Conservation (phyloP, 1,140 invertebrate genomes). For the Telenomus remus region DNA sequence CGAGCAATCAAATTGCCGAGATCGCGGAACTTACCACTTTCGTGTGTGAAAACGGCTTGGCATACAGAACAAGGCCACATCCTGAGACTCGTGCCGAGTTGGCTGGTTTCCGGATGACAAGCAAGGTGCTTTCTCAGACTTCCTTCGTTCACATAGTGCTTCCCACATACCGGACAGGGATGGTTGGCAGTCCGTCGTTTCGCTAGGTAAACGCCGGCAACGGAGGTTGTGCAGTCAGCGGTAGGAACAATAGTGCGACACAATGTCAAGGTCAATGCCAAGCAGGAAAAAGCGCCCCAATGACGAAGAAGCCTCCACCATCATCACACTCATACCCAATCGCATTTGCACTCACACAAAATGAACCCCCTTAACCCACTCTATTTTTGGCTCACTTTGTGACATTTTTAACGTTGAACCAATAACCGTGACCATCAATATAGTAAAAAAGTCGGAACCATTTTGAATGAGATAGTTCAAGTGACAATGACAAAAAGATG, state of each 20-base stretch:
- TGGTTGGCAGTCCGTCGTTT: conserved; percentile 94
- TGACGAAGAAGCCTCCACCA: conserved; percentile 69
- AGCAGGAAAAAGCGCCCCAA: conserved; percentile 75
- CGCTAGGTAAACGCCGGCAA: conserved; percentile 84
- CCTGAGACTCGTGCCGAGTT: conserved; percentile 88
- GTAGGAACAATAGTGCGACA: conserved; percentile 76
- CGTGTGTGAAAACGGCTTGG: conserved; percentile 94
- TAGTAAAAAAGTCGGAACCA: too few relatives aligned
- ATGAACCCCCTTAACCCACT: conserved; percentile 12
- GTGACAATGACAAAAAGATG: too few relatives aligned
- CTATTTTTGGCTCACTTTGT: conserved; percentile 21
- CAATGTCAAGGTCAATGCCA: conserved; percentile 77
- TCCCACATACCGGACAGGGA: conserved; percentile 94
- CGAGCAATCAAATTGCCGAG: conserved; percentile 12
- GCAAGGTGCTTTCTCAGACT: conserved; percentile 93
- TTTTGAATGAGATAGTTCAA: too few relatives aligned
- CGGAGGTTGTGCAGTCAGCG: conserved; percentile 76
- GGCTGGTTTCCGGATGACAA: conserved; percentile 92
- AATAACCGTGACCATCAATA: conserved; percentile 2
- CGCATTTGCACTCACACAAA: conserved; percentile 49
- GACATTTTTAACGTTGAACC: conserved; percentile 20
- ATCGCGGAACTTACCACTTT: conserved; percentile 83
- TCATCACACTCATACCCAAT: conserved; percentile 56
- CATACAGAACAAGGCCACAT: conserved; percentile 97
- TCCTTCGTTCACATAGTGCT: conserved; percentile 96